phyloP scores from a whole-genome alignment of 2,888 invertebrate genomes.

The Corbicula japonica region DNA sequence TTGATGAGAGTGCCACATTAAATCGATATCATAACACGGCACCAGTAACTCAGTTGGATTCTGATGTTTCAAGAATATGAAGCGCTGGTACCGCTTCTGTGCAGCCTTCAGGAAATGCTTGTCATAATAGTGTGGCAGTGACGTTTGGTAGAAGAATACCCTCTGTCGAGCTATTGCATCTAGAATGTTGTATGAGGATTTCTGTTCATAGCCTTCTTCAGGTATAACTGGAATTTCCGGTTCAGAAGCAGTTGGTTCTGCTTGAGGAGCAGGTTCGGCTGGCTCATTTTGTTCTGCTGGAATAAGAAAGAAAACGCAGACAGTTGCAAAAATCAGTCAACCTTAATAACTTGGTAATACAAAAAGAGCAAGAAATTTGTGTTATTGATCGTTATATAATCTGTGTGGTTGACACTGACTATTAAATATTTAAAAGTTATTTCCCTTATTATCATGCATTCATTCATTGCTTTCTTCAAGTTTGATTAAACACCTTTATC shows the following conservation, averaged over 20 bases:
- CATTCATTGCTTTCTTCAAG: no score
- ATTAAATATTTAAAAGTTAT: no score
- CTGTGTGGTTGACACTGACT: no score
- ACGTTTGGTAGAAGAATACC: constrained; percentile 87
- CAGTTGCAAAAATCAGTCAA: no score
- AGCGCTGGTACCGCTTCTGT: constrained; percentile 86
- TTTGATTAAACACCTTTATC: no score
- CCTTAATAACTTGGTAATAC: no score
- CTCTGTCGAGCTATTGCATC: constrained; percentile 86
- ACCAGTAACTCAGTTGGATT: constrained; percentile 87
- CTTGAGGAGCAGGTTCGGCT: constrained; percentile 21
- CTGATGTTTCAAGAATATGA: constrained; percentile 86
- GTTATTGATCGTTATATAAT: no score
- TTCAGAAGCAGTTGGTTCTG: constrained; percentile 44
- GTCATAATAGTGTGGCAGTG: constrained; percentile 87
- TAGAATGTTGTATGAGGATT: constrained; percentile 85
- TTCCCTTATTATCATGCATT: no score
- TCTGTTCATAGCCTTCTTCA: constrained; percentile 64
- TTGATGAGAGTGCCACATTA: constrained; percentile 88
- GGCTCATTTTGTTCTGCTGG: constrained; percentile 21
- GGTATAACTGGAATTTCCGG: constrained; percentile 42
- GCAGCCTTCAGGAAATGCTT: constrained; percentile 86
- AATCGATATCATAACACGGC: constrained; percentile 88
- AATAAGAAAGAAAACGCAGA: no score
- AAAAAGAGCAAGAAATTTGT: no score